Evolutionary conservation across 2,797 vertebrate genomes (phyloP).

Genomic region (Hyperoplus immaculatus): DNA sequence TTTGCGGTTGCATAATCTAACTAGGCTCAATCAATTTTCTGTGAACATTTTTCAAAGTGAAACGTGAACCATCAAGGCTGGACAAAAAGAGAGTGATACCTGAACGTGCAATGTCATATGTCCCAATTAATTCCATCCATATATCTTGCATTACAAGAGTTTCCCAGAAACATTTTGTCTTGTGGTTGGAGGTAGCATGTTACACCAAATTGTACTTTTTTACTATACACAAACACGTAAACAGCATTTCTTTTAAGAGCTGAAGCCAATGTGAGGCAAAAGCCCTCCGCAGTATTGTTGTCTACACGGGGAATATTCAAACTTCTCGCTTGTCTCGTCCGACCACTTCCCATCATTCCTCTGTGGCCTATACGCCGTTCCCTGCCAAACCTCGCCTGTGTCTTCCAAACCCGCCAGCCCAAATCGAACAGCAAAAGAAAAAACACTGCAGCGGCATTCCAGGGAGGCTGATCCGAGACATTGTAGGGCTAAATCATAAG

Average conservation of each 20-base stretch:
- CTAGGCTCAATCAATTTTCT: not conserved
- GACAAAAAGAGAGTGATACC: conserved; percentile 1
- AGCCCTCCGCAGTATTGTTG: conserved; percentile 28
- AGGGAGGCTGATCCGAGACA: conserved; percentile 65
- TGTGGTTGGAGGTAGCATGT: conserved; percentile 15
- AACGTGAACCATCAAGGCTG: not conserved
- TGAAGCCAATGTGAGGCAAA: not conserved
- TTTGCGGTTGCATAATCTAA: not conserved
- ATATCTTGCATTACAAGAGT: not conserved
- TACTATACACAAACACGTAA: conserved; percentile 35
- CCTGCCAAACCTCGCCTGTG: conserved; percentile 73
- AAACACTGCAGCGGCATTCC: conserved; percentile 72
- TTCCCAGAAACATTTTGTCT: conserved; percentile 38
- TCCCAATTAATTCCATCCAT: not conserved
- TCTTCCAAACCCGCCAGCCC: conserved; percentile 67
- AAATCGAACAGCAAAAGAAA: conserved; percentile 58
- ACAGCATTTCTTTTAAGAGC: conserved; percentile 26
- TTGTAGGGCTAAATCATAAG: conserved; percentile 69
- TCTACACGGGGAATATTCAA: conserved; percentile 57
- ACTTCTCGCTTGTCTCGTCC: conserved; percentile 42
- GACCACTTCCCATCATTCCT: conserved; percentile 69
- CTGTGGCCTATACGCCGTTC: conserved; percentile 15
- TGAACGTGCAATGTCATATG: not conserved
- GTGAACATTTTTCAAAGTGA: not conserved
- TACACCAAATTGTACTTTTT: conserved; percentile 19